Percentiles rank a stretch among this genome's conserved stretches.
These are phyloP conservation scores for Sebastes oblongus DNA, from an alignment of 2,797 vertebrate genomes.

Conservation along the genomic window DNA sequence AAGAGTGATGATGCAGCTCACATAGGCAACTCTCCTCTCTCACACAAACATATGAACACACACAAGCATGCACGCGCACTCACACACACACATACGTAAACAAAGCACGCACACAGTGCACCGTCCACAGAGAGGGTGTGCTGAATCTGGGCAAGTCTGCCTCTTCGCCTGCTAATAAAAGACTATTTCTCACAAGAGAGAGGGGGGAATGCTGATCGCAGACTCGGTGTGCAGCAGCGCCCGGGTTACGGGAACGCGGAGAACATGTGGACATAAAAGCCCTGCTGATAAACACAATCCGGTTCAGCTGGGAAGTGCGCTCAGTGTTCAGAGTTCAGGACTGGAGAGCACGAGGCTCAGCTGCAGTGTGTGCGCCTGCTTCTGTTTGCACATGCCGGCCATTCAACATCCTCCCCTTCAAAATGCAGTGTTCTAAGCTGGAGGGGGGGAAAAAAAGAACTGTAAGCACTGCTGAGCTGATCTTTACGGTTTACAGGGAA, in stretches of 20 bases:
- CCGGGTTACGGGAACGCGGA: conserved; percentile 57
- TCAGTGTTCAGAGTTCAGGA: conserved; percentile 71
- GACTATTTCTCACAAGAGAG: conserved; percentile 72
- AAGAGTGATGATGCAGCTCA: conserved; percentile 64
- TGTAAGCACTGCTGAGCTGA: conserved; percentile 73
- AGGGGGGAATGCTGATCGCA: conserved; percentile 63
- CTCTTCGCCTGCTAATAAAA: conserved; percentile 74
- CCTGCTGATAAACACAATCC: conserved; percentile 76
- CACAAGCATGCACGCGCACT: neutral
- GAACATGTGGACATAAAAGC: conserved; percentile 80
- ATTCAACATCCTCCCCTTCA: conserved; percentile 68
- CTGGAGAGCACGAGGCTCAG: conserved; percentile 65
- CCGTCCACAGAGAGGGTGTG: conserved; percentile 74
- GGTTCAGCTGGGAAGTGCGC: conserved; percentile 73
- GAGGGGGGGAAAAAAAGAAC: conserved; percentile 24
- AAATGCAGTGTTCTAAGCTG: conserved; percentile 71
- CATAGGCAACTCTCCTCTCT: conserved; percentile 33
- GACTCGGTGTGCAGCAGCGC: conserved; percentile 55
- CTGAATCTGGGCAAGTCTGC: conserved; percentile 73
- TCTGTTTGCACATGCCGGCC: conserved; percentile 75
- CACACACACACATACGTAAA: conserved; percentile 36
- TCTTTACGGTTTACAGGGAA: conserved; percentile 73
- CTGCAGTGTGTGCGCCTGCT: conserved; percentile 65
- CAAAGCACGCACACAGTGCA: conserved; percentile 59
- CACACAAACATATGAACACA: conserved; percentile 25